Base-by-base conservation (phyloP, 2,888 invertebrate species). In the Pelosia muscerda region DNA sequence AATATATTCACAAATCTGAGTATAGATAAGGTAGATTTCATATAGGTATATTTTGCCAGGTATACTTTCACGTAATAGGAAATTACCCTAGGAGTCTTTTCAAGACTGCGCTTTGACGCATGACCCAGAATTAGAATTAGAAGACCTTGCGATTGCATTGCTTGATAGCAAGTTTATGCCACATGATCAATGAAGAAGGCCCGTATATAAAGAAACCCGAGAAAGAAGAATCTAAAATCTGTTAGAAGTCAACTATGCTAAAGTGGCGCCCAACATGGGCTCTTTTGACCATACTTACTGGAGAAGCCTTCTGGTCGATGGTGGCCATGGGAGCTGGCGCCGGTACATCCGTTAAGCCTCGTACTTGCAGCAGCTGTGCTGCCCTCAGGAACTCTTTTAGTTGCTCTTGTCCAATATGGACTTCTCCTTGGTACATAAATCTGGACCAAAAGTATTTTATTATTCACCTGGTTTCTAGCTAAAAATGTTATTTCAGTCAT, bases 361-460 rank as follows among this genome's bases (percentile, higher is more conserved):
- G 96, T 25, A 98, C 97, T 95, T 98, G 98, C 83, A 98, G 95
- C 95, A 98, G 96, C 92, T 98, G 98, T 56, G 98, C 98, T 75
- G 98, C 98, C 92, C 97, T 97, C 79, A 98, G 95, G 90, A 98
- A 98, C 89, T 98, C 97, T 76, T 97, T 96, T 82, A 98, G 95
- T 88, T 98, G 97, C 84, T 98, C 98, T 90, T 98, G 98, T 28
- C 97, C 97, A 81, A 98, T 97, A 91, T 98, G 97, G 42, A 98
- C 98, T 92, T 98, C 98, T 73, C 98, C 98, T 91, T 98, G 97
- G 92, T 98, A 98, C 98, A 98, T 98, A 95, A 98, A 98, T 92
- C 97, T 97, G 11, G n/a, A 62, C 2, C n/a, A 28, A 22, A 53
- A 19, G n/a, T 53, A 34, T 49, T 25, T 1, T 19, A 26, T 25